Evolutionary conservation across 2,113 vertebrate species (phyloP).

Genomic region (Lagopus leucura): DNA sequence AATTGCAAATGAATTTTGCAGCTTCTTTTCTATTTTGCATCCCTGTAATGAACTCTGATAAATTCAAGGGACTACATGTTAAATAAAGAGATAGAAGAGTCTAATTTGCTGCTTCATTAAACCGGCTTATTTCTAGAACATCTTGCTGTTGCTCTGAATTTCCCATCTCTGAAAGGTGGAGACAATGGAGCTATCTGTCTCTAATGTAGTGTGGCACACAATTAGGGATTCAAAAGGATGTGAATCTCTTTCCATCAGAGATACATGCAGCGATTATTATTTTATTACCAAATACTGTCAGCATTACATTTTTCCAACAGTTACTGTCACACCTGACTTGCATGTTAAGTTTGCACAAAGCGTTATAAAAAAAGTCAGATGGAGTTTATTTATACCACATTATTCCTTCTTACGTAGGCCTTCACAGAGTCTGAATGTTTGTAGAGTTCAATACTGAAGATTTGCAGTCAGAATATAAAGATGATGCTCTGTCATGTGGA

Average conservation of each 20-base stretch:
- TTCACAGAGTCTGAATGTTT: not conserved
- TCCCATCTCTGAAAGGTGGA: slow-evolving; percentile 71
- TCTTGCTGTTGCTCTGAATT: slow-evolving; percentile 77
- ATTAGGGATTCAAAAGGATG: slow-evolving; percentile 78
- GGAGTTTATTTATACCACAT: not conserved
- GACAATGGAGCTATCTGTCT: slow-evolving; percentile 74
- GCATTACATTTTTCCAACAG: slow-evolving; percentile 62
- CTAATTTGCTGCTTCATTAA: slow-evolving; percentile 86
- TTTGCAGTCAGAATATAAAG: not conserved
- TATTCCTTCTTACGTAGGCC: not conserved
- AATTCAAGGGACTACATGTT: slow-evolving; percentile 78
- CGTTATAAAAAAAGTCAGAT: not conserved
- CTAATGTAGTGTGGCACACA: slow-evolving; percentile 78
- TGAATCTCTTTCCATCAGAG: slow-evolving; percentile 79
- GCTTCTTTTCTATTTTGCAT: slow-evolving; percentile 72
- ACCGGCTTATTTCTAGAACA: slow-evolving; percentile 76
- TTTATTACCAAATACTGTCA: slow-evolving; percentile 77
- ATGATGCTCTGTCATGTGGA: not conserved
- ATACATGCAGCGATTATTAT: slow-evolving; percentile 74
- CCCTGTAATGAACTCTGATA: slow-evolving; percentile 77
- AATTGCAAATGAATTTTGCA: slow-evolving; percentile 75
- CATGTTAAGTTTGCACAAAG: slow-evolving; percentile 59
- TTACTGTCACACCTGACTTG: slow-evolving; percentile 53
- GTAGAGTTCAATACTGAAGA: not conserved
- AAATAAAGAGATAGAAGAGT: slow-evolving; percentile 84